These are phyloP conservation scores for Mythimna pallens DNA, from an alignment of 2,888 invertebrate genomes.

Conservation along the genomic window DNA sequence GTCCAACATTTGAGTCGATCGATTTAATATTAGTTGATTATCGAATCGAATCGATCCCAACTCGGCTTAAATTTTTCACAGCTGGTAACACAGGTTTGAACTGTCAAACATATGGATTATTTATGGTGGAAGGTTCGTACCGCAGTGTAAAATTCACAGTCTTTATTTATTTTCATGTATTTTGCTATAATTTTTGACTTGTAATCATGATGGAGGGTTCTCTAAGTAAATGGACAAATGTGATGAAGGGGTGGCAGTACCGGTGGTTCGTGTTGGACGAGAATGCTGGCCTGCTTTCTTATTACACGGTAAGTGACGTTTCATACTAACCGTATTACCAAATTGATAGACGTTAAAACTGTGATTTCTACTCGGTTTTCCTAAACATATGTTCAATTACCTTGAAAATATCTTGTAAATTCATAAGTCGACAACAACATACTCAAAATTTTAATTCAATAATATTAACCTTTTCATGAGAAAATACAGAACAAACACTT, in stretches of 20 bases:
- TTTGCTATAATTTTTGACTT: conserved; percentile 79
- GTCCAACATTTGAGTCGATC: not conserved
- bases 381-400: not conserved
- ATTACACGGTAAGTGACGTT: conserved; percentile 97
- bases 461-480: conserved; percentile 24
- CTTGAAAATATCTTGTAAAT: not conserved
- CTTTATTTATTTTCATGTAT: conserved; percentile 82
- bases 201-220: conserved; percentile 96
- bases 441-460: conserved; percentile 18
- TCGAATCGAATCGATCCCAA: conserved; percentile 21
- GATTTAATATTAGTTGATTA: not conserved
- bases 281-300: conserved; percentile 98
- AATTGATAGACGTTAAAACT: conserved; percentile 29
- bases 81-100: conserved; percentile 70
- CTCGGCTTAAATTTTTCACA: conserved; percentile 54
- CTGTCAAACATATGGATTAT: conserved; percentile 87
- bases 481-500: conserved; percentile 3
- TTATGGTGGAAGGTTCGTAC: conserved; percentile 79
- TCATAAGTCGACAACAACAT: not conserved
- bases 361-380: conserved; percentile 39
- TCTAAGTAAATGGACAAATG: conserved; percentile 99
- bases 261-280: conserved; percentile 99
- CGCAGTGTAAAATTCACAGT: conserved; percentile 84
- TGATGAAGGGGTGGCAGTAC: conserved; percentile 99
- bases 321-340: conserved; percentile 57